These are phyloP conservation scores for Odontocerum albicorne DNA, from an alignment of 2,888 invertebrate species.

Conservation along the genomic window DNA sequence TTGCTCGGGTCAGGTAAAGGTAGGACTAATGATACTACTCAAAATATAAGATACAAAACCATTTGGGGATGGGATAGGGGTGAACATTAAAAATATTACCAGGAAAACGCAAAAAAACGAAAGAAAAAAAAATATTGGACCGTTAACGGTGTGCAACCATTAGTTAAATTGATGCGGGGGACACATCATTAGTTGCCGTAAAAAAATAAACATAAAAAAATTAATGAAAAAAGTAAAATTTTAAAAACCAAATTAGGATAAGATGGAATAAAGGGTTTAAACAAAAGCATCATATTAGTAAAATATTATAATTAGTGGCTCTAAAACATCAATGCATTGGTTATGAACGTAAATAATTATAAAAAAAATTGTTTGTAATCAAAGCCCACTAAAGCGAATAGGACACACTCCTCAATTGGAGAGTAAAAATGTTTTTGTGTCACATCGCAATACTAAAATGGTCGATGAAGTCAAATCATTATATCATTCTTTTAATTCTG, in stretches of 20 bases:
- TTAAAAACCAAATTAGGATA: conserved; percentile 21
- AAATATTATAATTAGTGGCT: conserved; percentile 31
- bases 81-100: conserved; percentile 7
- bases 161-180: conserved; percentile 15
- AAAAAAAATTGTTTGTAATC: conserved; percentile 13
- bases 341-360: conserved; percentile 23
- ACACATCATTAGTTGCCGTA: conserved; percentile 23
- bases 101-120: conserved; percentile 11
- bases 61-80: conserved; percentile 46
- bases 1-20: conserved; percentile 84
- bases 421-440: conserved; percentile 17
- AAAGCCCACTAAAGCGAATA: conserved; percentile 28
- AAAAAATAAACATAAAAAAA: conserved; percentile 23
- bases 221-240: conserved; percentile 15
- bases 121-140: conserved; percentile 21
- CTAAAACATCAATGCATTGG: conserved; percentile 31
- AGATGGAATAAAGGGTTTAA: conserved; percentile 30
- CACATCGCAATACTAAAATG: conserved; percentile 14
- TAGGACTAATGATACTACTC: conserved; percentile 72
- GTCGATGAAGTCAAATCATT: conserved; percentile 9
- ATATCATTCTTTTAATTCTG: conserved; percentile 10
- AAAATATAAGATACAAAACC: conserved; percentile 48
- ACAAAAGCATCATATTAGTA: conserved; percentile 37
- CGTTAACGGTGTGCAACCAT: conserved; percentile 21
- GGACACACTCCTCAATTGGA: conserved; percentile 9